Evolutionary conservation across 2,113 vertebrate genomes (phyloP).

Genomic region (Toxotes chatareus): DNA sequence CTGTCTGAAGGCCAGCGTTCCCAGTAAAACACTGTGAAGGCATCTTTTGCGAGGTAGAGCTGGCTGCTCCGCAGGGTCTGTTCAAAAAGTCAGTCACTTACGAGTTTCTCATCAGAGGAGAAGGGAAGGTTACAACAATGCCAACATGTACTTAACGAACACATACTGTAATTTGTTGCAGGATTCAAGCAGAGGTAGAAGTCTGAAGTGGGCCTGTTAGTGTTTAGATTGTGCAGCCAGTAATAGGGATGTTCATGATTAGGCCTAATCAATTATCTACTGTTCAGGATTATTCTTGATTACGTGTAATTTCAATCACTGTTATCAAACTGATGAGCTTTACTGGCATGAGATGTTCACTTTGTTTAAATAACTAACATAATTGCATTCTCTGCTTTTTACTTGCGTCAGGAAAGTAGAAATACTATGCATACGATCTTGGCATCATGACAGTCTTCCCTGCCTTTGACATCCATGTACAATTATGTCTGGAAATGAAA

Average conservation of each 20-base stretch:
- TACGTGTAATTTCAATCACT: constrained; percentile 29
- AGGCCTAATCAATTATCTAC: constrained; percentile 45
- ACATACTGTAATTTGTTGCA: background rate
- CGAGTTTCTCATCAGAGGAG: constrained; percentile 32
- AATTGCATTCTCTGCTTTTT: constrained; percentile 6
- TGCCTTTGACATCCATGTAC: constrained; percentile 6
- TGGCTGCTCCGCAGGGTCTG: constrained; percentile 1
- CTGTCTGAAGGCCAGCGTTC: background rate
- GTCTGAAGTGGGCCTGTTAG: constrained; percentile 15
- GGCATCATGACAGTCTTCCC: background rate
- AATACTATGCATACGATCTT: background rate
- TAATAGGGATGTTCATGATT: constrained; percentile 36
- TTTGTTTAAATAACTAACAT: background rate
- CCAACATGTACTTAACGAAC: constrained; percentile 24
- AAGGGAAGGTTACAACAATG: constrained; percentile 27
- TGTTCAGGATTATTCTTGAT: constrained; percentile 23
- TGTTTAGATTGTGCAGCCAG: constrained; percentile 10
- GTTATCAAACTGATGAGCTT: constrained; percentile 26
- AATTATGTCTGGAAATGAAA: constrained; percentile 25
- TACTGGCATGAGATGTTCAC: constrained; percentile 10
- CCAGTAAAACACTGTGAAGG: background rate
- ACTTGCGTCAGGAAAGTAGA: background rate
- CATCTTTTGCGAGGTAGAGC: constrained; percentile 14
- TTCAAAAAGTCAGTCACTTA: constrained; percentile 20
- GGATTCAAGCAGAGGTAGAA: background rate